Conservation (phyloP, 2,797 vertebrate genomes). For the Dipus sagitta region DNA sequence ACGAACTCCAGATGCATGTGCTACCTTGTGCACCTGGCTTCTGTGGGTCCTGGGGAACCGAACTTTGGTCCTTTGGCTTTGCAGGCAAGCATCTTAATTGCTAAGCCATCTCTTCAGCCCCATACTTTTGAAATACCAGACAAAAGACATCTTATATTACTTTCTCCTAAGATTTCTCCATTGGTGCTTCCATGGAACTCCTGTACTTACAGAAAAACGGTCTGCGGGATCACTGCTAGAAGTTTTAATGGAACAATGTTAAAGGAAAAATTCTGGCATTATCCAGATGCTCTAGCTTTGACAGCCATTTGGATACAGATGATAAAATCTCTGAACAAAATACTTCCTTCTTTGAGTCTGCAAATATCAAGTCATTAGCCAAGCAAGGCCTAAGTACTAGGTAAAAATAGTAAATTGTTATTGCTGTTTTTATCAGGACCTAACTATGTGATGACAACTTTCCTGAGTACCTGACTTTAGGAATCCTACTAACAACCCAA, state of each 20-base stretch:
- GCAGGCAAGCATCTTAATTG: too few relatives aligned
- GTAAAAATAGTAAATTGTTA: slow-evolving; percentile 15
- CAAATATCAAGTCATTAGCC: background rate
- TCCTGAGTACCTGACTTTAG: background rate
- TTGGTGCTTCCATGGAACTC: background rate
- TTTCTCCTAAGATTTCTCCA: background rate
- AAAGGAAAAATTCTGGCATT: slow-evolving; percentile 42
- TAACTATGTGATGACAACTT: background rate
- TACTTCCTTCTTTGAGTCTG: slow-evolving; percentile 38
- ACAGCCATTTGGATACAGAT: slow-evolving; percentile 48
- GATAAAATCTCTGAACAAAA: slow-evolving; percentile 36
- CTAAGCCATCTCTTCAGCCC: too few relatives aligned
- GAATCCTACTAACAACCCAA: background rate
- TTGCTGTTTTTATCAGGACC: background rate
- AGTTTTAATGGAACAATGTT: slow-evolving; percentile 38
- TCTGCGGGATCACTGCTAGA: background rate
- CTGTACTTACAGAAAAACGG: background rate
- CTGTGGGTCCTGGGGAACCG: too few relatives aligned
- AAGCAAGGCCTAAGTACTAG: background rate
- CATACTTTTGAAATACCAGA: background rate
- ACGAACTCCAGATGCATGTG: too few relatives aligned
- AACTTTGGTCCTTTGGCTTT: too few relatives aligned
- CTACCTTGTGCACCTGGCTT: too few relatives aligned
- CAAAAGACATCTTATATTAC: background rate
- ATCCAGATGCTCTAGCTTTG: slow-evolving; percentile 55